Percentiles rank a stretch among this genome's conserved stretches.
Evolutionary conservation across 1,140 invertebrate species (phyloP).

Genomic region (Nephotettix cincticeps): DNA sequence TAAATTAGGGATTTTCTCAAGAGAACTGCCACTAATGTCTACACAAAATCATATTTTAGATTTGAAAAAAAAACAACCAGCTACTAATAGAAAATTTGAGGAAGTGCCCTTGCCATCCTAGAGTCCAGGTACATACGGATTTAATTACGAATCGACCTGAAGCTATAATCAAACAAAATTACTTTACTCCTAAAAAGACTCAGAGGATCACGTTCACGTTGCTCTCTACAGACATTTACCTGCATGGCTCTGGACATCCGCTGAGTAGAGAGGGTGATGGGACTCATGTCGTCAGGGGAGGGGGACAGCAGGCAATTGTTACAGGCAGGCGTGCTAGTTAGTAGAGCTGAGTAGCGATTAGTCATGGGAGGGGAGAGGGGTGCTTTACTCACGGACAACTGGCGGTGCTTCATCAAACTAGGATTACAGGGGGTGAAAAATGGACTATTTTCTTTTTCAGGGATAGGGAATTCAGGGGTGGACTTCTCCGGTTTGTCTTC

Average conservation of each 20-base stretch:
- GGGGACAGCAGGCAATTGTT: constrained; percentile 48
- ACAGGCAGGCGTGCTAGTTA: constrained; percentile 58
- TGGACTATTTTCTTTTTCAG: not conserved
- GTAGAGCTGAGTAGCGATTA: not conserved
- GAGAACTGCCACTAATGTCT: too few species aligned
- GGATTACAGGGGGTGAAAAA: constrained; percentile 16
- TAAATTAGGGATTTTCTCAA: too few species aligned
- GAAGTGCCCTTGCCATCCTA: too few species aligned
- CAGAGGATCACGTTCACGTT: too few species aligned
- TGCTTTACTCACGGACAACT: constrained; percentile 19
- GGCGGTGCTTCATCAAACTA: constrained; percentile 4
- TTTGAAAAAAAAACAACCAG: too few species aligned
- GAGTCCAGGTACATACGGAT: too few species aligned
- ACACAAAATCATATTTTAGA: too few species aligned
- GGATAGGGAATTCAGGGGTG: not conserved
- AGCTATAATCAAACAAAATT: too few species aligned
- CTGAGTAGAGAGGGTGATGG: constrained; percentile 80
- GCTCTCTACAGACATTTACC: constrained; percentile 56
- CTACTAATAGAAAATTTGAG: too few species aligned
- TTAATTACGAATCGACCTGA: too few species aligned
- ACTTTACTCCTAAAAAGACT: too few species aligned
- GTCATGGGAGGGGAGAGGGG: not conserved
- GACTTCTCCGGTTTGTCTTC: not conserved
- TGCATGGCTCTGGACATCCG: constrained; percentile 84
- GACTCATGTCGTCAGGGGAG: constrained; percentile 64